A percentile compares a stretch with the other conserved stretches of the same genome.
Evolutionary conservation across 2,888 invertebrate genomes (phyloP).

Genomic region (Dioctria linearis): DNA sequence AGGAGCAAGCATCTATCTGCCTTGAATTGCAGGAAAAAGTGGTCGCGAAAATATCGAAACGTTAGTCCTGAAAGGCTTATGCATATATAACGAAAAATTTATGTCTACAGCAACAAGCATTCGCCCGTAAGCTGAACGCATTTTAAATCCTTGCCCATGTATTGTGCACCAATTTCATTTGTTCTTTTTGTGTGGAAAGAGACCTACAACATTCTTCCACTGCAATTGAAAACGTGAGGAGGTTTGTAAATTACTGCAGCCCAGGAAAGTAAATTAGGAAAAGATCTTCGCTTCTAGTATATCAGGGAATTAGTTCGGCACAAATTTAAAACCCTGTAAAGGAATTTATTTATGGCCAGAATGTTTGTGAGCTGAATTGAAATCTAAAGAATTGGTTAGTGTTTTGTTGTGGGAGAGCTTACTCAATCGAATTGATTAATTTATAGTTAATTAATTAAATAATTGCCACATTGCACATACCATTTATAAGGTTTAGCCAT

Average conservation of each 20-base stretch:
- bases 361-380: too few relatives aligned
- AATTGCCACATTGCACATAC: too few relatives aligned
- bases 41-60: not conserved
- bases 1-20: not conserved
- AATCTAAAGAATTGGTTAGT: too few relatives aligned
- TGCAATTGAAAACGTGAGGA: not conserved
- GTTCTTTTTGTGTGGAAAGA: not conserved
- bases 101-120: conserved; percentile 30
- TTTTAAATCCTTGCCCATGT: too few relatives aligned
- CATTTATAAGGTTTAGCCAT: too few relatives aligned
- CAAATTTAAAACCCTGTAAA: not conserved
- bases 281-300: not conserved
- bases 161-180: not conserved
- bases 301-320: not conserved
- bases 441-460: too few relatives aligned
- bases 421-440: too few relatives aligned
- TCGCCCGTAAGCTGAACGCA: not conserved
- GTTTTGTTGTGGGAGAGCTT: too few relatives aligned
- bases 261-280: not conserved
- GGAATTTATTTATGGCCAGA: too few relatives aligned
- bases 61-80: not conserved
- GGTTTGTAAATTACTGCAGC: not conserved
- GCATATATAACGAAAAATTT: conserved; percentile 1
- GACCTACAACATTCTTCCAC: not conserved
- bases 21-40: conserved; percentile 21